Base-by-base conservation (phyloP, 2,888 invertebrate species). In the Chrysotoxum bicinctum region DNA sequence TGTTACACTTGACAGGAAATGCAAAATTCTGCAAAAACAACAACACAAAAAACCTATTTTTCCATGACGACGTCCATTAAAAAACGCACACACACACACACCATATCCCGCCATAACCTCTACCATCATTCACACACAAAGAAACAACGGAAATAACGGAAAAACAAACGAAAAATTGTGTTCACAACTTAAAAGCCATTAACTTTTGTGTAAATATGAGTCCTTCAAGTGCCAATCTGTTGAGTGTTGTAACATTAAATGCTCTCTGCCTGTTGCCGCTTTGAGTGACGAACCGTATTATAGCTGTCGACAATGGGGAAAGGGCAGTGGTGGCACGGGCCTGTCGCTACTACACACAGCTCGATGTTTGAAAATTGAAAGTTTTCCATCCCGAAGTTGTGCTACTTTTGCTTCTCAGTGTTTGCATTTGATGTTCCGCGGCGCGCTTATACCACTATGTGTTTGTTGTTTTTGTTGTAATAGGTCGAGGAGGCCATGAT, bases 211-310 rank as follows among this genome's bases (percentile, higher is more conserved):
- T 66, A 84, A 80, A 84, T 84, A 84, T 68, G 80, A 75, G 72
- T 75, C 84, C 80, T 80, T 84, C 52, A 80, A 84, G 80, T 72
- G 84, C 68, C 84, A 84, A 84, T 84, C 84, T 84, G 84, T 84
- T 84, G 80, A 84, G 72, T 80, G 84, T 75, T 84, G 84, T 72
- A 72, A 80, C 75, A 80, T 70, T 75, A 80, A 80, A 75, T 68
- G 58, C 64, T 76, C 50, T 76, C 50, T 66, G 69, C 69, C 70
- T 58, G 68, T 43, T 75, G 52, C 58, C 37, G 21, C 62, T 70
- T 80, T 80, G 70, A 76, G 68, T 80, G 80, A 75, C 84, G 43
- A 56, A 84, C 54, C 40, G 37, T 60, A 80, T 62, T 72, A 56
- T 58, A 4, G 58, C 35, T 58, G 50, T 26, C 23, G 50, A 26